Evolutionary conservation across 2,888 invertebrate species (phyloP).

Genomic region (Drosophila cognata): DNA sequence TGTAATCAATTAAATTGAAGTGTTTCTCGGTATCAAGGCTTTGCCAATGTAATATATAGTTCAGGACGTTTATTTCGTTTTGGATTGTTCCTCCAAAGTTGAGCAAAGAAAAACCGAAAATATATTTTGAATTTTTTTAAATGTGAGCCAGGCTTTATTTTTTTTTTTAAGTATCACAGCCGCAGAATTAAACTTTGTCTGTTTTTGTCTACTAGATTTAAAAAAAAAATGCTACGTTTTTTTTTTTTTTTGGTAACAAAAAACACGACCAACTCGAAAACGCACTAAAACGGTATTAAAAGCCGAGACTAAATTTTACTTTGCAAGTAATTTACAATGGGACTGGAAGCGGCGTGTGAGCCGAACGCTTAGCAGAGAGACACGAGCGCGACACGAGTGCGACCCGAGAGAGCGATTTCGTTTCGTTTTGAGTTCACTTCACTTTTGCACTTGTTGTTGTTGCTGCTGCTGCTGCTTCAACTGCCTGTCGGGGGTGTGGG

Average conservation of each 20-base stretch:
- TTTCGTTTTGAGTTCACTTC: slow-evolving; percentile 70
- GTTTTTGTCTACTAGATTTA: slow-evolving; percentile 6
- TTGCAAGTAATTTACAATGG: slow-evolving; percentile 81
- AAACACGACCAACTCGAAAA: slow-evolving; percentile 84
- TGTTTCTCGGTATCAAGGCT: background rate
- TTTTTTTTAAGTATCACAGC: slow-evolving; percentile 44
- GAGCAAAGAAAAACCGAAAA: slow-evolving; percentile 22
- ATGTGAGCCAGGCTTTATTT: slow-evolving; percentile 2
- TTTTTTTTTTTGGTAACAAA: slow-evolving; percentile 55
- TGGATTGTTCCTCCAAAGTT: background rate
- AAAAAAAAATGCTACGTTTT: slow-evolving; percentile 22
- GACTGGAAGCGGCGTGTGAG: slow-evolving; percentile 53
- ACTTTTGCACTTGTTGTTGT: slow-evolving; percentile 68
- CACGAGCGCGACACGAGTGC: slow-evolving; percentile 25
- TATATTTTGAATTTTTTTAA: slow-evolving; percentile 13
- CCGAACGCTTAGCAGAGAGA: slow-evolving; percentile 53
- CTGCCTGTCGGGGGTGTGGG: slow-evolving; percentile 18
- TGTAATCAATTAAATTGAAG: background rate
- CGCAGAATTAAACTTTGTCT: slow-evolving; percentile 37
- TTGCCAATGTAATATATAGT: slow-evolving; percentile 4
- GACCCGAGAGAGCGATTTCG: slow-evolving; percentile 18
- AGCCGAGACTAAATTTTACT: slow-evolving; percentile 82
- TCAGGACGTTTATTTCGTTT: slow-evolving; percentile 7
- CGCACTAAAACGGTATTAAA: slow-evolving; percentile 84
- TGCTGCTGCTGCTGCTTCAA: slow-evolving; percentile 21